These are phyloP conservation scores for Arctocebus calabarensis DNA, from an alignment of 2,797 vertebrate genomes.

Conservation along the genomic window DNA sequence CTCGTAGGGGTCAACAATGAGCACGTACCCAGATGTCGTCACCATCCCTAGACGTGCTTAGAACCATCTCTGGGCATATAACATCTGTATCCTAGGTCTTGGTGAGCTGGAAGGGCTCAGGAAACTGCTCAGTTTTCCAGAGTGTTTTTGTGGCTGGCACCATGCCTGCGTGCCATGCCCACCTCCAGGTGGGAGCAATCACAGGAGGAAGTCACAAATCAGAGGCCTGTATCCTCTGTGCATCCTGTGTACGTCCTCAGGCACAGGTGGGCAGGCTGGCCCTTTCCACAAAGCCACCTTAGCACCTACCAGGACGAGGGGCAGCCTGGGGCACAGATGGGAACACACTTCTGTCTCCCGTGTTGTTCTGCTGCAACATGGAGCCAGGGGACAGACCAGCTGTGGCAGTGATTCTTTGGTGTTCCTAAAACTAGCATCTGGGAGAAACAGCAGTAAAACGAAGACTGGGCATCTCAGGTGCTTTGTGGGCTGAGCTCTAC, in stretches of 20 bases:
- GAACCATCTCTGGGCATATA: too few species aligned
- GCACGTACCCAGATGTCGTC: accelerated
- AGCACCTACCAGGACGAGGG: too few species aligned
- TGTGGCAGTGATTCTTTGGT: neutral
- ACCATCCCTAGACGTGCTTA: neutral
- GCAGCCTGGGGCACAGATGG: neutral
- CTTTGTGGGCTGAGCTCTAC: neutral
- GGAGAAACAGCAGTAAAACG: neutral
- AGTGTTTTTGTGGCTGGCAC: neutral
- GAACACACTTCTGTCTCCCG: neutral
- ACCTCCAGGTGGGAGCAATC: neutral
- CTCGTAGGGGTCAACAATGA: accelerated
- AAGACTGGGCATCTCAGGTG: neutral
- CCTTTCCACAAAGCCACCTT: neutral
- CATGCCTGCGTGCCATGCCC: too few species aligned
- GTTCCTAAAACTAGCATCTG: neutral
- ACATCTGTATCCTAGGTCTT: neutral
- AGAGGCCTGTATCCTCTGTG: neutral
- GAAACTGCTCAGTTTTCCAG: neutral
- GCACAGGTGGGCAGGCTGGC: neutral
- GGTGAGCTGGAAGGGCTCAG: neutral
- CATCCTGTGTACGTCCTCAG: neutral
- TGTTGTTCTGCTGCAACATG: neutral
- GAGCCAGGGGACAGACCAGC: neutral
- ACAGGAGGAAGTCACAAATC: too few species aligned